phyloP scores from a whole-genome alignment of 1,140 invertebrate species.

The Chionoecetes opilio region DNA sequence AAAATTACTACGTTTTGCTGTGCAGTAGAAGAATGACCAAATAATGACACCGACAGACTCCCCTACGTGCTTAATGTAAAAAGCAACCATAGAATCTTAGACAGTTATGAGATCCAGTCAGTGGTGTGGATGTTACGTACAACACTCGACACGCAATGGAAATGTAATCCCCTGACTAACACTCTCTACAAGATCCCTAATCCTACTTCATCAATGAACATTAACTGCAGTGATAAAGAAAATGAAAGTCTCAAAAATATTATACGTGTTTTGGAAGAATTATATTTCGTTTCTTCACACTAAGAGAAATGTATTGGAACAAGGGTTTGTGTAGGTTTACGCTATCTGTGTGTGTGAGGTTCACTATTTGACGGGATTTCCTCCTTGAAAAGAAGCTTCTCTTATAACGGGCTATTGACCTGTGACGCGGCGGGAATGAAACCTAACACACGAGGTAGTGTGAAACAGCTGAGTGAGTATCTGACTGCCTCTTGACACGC shows the following conservation, averaged over 20 bases:
- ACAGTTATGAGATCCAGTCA: too few relatives aligned
- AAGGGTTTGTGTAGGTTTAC: not conserved
- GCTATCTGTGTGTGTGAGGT: not conserved
- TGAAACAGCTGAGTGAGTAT: not conserved
- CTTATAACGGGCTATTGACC: not conserved
- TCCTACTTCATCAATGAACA: not conserved
- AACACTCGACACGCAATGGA: too few relatives aligned
- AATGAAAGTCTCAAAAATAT: too few relatives aligned
- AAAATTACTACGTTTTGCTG: not conserved
- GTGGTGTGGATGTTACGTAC: too few relatives aligned
- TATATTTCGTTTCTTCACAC: too few relatives aligned
- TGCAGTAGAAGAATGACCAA: not conserved
- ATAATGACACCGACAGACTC: not conserved
- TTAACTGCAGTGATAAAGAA: too few relatives aligned
- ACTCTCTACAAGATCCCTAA: too few relatives aligned
- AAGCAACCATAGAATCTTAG: too few relatives aligned
- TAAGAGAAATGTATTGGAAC: not conserved
- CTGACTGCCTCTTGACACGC: constrained; percentile 15
- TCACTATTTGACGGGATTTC: not conserved
- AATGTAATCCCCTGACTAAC: too few relatives aligned
- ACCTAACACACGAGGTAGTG: not conserved
- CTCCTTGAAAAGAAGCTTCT: not conserved
- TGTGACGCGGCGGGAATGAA: not conserved
- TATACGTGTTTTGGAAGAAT: too few relatives aligned
- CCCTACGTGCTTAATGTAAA: not conserved